Evolutionary conservation across 37 sponge, comb jelly and placozoan species (phyloP).

Genomic region (Halisarca cf. caerulea): DNA sequence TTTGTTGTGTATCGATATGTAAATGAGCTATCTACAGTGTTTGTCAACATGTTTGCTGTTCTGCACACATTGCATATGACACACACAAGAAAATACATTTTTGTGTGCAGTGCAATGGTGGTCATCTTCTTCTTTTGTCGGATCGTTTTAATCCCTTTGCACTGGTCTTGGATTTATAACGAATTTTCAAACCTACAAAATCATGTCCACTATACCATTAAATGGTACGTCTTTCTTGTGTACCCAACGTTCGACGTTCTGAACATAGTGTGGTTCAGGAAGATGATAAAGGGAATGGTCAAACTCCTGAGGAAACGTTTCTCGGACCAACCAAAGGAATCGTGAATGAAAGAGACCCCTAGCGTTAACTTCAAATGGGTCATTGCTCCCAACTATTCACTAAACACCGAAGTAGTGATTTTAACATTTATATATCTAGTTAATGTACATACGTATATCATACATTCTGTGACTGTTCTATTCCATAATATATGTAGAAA

Average conservation of each 20-base stretch:
- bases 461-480: too few species aligned
- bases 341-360: too few species aligned
- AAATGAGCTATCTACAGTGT: conserved; percentile 61
- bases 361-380: too few species aligned
- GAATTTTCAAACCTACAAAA: neutral
- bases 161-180: conserved; percentile 34
- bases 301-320: conserved; percentile 10
- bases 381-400: too few species aligned
- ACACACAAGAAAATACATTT: neutral
- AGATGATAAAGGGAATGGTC: conserved; percentile 50
- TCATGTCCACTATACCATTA: neutral
- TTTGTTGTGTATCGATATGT: conserved; percentile 43
- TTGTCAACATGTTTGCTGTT: conserved; percentile 48
- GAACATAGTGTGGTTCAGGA: conserved; percentile 66
- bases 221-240: conserved; percentile 25
- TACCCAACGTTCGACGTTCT: conserved; percentile 58
- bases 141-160: conserved; percentile 49
- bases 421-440: too few species aligned
- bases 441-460: too few species aligned
- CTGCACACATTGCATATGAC: conserved; percentile 3
- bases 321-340: too few species aligned
- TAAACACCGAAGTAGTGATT: too few species aligned
- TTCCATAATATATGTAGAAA: too few species aligned
- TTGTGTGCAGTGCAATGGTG: conserved; percentile 46
- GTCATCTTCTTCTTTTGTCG: conserved; percentile 56